Conservation (phyloP, 1,140 invertebrate genomes). For the Macrosteles quadrilineatus region DNA sequence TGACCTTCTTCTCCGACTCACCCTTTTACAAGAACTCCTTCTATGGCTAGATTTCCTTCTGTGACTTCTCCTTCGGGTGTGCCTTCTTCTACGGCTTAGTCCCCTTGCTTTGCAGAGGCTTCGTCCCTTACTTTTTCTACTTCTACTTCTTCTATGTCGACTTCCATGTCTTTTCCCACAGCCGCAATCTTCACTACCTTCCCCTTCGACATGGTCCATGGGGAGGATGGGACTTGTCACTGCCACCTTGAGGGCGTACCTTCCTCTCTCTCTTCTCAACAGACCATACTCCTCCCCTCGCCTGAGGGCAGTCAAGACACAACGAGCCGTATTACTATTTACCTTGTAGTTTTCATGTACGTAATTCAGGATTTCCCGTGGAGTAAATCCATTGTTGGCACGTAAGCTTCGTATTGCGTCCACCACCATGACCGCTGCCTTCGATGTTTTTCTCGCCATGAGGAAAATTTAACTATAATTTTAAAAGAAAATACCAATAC, state of each 20-base stretch:
- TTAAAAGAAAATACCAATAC: too few species aligned
- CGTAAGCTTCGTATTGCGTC: neutral
- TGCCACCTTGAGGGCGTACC: neutral
- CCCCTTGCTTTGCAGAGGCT: too few species aligned
- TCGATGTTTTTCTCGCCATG: too few species aligned
- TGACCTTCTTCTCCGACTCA: too few species aligned
- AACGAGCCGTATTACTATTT: neutral
- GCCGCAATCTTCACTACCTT: neutral
- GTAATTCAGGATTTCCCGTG: neutral
- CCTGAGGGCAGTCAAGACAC: neutral
- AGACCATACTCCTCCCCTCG: neutral
- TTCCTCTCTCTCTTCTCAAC: neutral
- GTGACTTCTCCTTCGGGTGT: neutral
- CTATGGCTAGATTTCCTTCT: too few species aligned
- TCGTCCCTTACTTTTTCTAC: too few species aligned
- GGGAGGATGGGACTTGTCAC: neutral
- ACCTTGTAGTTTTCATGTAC: neutral
- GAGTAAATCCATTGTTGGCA: neutral
- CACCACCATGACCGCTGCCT: neutral
- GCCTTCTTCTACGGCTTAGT: neutral
- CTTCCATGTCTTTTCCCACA: neutral
- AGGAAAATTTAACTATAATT: too few species aligned
- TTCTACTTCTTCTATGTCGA: too few species aligned
- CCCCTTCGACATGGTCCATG: neutral
- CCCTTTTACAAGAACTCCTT: too few species aligned